Evolutionary conservation across 1,140 invertebrate genomes (phyloP), one percentile per base, ranked within the genome.

Genomic region (Planococcus citri): DNA sequence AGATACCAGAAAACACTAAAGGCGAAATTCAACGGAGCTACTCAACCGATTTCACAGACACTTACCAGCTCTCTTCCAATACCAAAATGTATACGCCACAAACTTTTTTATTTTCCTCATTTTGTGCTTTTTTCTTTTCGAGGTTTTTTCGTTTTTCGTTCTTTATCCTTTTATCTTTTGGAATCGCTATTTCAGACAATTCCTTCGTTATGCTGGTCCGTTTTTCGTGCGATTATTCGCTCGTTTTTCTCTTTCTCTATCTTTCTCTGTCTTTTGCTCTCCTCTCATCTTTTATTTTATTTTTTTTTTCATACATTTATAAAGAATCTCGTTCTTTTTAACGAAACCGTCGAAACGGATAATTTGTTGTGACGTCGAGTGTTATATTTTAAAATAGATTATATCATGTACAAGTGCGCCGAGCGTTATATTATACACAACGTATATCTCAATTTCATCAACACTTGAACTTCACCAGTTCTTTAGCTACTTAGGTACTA

Each of bases 61-160:
- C 41, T 51, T 51, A 51, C 41, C 41, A 51, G 41, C 41, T 51
- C 41, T 51, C 41, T 51, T 51, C 41, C 41, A 51, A 51, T 51
- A 51, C 41, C 41, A 51, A 51, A 51, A 51, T 51, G 41, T 51
- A 51, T 51, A 51, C 41, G 41, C 41, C 41, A 51, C 41, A 51
- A 51, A 51, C 41, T 51, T 51, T 51, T 51, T 51, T 51, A 51
- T 51, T 51, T 51, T 51, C 41, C 41, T 51, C 41, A 51, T 51
- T 51, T 51, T 20, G 41, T 51, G 41, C 41, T 51, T 51, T 51
- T 37, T 51, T 20, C n/a, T 51, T 51, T 51, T 20, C 12, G n/a
- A 51, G 41, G 41, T 51, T 51, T 51, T 51, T 51, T 51, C 41
- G n/a, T 51, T 51, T 51, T 51, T 51, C 41, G 41, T 51, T 51